Conservation (phyloP, 1,140 invertebrate species). For the Odontomachus brunneus region DNA sequence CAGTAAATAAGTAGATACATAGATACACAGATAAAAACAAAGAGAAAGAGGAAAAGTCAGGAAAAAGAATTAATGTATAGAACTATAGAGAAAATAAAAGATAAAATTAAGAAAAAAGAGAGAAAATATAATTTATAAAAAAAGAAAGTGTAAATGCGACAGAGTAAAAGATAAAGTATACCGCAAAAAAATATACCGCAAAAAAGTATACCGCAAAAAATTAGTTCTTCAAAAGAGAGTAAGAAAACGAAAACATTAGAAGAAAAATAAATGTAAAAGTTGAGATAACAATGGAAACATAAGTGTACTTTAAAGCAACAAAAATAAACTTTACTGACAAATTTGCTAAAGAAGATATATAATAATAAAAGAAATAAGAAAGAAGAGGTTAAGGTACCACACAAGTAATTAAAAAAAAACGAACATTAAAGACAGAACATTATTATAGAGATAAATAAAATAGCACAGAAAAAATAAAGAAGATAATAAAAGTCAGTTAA, state of each 20-base stretch:
- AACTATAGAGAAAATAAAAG: slow-evolving; percentile 33
- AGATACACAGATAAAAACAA: background rate
- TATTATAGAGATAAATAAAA: slow-evolving; percentile 8
- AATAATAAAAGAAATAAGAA: slow-evolving; percentile 42
- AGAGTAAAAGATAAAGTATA: background rate
- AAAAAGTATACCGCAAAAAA: background rate
- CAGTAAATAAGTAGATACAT: background rate
- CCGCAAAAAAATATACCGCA: background rate
- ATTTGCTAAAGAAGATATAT: background rate
- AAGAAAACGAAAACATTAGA: slow-evolving; percentile 20
- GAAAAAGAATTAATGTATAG: background rate
- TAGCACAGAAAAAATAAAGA: background rate
- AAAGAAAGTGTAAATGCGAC: background rate
- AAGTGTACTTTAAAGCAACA: slow-evolving; percentile 4
- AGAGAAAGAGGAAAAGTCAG: too few relatives aligned
- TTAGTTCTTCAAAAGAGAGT: slow-evolving; percentile 26
- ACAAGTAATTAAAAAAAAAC: background rate
- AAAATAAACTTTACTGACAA: slow-evolving; percentile 10
- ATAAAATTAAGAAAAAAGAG: slow-evolving; percentile 33
- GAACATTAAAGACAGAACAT: background rate
- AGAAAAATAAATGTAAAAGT: slow-evolving; percentile 20
- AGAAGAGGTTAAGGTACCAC: slow-evolving; percentile 15
- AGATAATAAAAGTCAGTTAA: background rate
- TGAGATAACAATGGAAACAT: slow-evolving; percentile 10
- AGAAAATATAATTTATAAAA: slow-evolving; percentile 14